Base-by-base conservation (phyloP, 2,888 invertebrate species). In the Didymodactylos carnosus region DNA sequence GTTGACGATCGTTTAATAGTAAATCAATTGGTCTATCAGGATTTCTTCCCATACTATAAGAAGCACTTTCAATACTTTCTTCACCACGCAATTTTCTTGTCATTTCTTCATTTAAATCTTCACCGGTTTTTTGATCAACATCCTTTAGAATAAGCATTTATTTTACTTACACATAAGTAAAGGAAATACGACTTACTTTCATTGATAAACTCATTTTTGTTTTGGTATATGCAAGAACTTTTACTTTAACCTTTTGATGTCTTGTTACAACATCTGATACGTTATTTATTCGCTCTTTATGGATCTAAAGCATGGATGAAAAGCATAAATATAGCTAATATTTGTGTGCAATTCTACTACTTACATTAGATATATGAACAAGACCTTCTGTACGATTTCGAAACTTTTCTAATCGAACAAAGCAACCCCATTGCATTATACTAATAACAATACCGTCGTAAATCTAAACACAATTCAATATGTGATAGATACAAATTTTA, bases 341-440 rank as follows among this genome's bases (percentile, higher is more conserved):
- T n/a, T n/a, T n/a, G n/a, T n/a, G n/a, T n/a, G n/a, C 46, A 10
- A 62, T 27, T 14, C 13, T 8, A 73, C 6, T 19, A 29, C 75
- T 76, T 77, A 86, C 81, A 80, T 86, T 86, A 0, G 97, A 97
- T 79, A 98, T 95, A 81, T 99, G 98, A 2, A 95, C 94, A 0
- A 98, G 86, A 0, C 98, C 98, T 83, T 98, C 98, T 88, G 91
- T 91, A 72, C 83, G 87, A 78, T 90, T 89, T 71, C 88, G 87
- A 70, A 98, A 85, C 0, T 94, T 94, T 80, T 94, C 92, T 29
- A 98, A 85, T 84, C 94, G 93, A 0, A 95, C 92, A 83, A 98
- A 98, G 82, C 95, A 95, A 1, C 98, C 98, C 84, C 97, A 99
- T n/a, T 91, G 90, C 72, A 94, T 93, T 77, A 95, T 91, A 79